Base-by-base conservation (phyloP, 2,113 vertebrate species). In the Gymnorhina tibicen region DNA sequence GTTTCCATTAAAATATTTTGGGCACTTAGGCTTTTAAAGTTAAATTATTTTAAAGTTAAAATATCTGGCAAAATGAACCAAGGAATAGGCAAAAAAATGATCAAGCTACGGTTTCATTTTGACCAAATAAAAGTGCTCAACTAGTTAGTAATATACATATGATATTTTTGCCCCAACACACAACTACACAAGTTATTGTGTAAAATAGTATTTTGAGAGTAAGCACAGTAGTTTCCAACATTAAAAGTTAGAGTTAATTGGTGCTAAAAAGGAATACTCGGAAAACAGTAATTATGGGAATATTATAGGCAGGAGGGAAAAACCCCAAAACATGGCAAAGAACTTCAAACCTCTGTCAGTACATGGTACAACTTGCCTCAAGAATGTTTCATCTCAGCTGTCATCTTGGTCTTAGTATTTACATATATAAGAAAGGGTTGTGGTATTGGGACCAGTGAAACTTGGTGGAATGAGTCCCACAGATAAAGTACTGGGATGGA, bases 301-400 rank as follows among this genome's bases (percentile, higher is more conserved):
- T 19, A 41, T 47, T 58, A 42, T 7, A 47, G 24, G 5, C 8
- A 59, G 41, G 8, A 41, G 13, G 14, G 6, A 3, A 10, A 22
- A 27, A 0, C 2, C 13, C 6, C 11, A 68, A 68, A n/a, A 20
- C 4, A 17, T n/a, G 6, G 23, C 35, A 32, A 49, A n/a, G 13
- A 13, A 11, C 10, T 77, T 67, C 12, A 49, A 33, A 7, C 0
- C 32, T 78, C 33, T 73, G 24, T 22, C 42, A 63, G 8, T 46
- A 37, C 16, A 18, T 19, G 14, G 14, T 27, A 22, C 35, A 27
- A 41, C 14, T 50, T 64, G 30, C 8, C 22, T 13, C 42, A 69
- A 49, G 37, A 46, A 41, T 27, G 35, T 19, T 46, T 85, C 13
- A 21, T 58, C 30, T 35, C 33, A 64, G 8, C 16, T 70, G 13